phyloP scores from a whole-genome alignment of 2,888 invertebrate species.

The Serripes groenlandicus region DNA sequence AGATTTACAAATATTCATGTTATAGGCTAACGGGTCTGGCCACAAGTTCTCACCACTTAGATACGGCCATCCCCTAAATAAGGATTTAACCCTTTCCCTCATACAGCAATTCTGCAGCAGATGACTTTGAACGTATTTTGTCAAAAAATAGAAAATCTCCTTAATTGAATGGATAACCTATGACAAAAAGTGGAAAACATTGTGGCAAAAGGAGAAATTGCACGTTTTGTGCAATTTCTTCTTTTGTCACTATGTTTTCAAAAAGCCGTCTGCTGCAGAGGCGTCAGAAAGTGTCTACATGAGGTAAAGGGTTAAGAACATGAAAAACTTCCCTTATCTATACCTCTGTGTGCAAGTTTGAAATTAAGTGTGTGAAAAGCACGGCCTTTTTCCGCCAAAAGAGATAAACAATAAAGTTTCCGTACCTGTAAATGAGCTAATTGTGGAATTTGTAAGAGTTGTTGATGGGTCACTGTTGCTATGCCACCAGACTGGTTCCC shows the following conservation, averaged over 20 bases:
- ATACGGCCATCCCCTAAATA: too few relatives aligned
- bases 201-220: constrained; percentile 1
- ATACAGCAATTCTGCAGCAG: too few relatives aligned
- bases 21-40: too few relatives aligned
- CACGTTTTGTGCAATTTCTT: neutral
- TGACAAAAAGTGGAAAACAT: too few relatives aligned
- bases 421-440: constrained; percentile 66
- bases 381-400: too few relatives aligned
- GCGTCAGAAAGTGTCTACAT: neutral
- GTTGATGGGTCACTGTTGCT: constrained; percentile 70
- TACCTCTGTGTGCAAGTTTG: neutral
- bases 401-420: too few relatives aligned
- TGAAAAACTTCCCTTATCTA: neutral
- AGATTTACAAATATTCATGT: too few relatives aligned
- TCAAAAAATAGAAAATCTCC: too few relatives aligned
- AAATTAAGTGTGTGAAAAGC: neutral
- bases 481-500: constrained; percentile 60
- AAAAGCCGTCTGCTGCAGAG: neutral
- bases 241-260: neutral
- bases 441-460: constrained; percentile 76
- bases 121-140: too few relatives aligned
- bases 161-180: too few relatives aligned
- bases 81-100: too few relatives aligned
- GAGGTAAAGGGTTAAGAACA: neutral
- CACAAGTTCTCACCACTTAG: too few relatives aligned